Conservation (phyloP, 2,888 invertebrate genomes). For the Galeruca laticollis region DNA sequence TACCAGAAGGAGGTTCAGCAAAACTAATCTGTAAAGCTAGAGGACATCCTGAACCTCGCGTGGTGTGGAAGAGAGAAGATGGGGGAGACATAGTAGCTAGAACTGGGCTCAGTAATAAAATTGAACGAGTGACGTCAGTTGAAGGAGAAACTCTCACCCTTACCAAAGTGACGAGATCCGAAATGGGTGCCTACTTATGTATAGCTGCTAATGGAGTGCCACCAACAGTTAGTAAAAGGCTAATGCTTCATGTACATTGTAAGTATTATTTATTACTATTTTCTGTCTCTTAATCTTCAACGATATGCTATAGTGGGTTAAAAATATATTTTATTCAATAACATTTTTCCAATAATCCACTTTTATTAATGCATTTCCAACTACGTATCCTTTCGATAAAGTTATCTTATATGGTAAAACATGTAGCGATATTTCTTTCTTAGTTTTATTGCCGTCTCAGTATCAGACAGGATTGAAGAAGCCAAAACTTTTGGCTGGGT, state of each 20-base stretch:
- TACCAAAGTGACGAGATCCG: slow-evolving; percentile 88
- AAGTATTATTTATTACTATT: slow-evolving; percentile 69
- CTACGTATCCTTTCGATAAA: not conserved
- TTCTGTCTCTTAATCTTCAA: not conserved
- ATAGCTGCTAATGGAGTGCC: slow-evolving; percentile 91
- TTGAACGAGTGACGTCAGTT: slow-evolving; percentile 80
- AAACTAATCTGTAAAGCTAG: slow-evolving; percentile 88
- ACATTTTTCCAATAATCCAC: not conserved
- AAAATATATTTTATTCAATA: not conserved
- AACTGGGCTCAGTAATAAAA: slow-evolving; percentile 78
- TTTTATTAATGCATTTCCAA: not conserved
- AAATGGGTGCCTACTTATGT: slow-evolving; percentile 91
- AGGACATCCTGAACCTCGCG: slow-evolving; percentile 86
- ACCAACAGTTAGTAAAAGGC: slow-evolving; percentile 89
- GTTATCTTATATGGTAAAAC: slow-evolving; percentile 2
- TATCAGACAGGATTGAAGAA: slow-evolving; percentile 24
- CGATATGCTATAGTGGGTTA: not conserved
- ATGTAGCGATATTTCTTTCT: slow-evolving; percentile 12
- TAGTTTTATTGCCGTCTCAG: slow-evolving; percentile 22
- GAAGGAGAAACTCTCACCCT: slow-evolving; percentile 86
- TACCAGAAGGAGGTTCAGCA: slow-evolving; percentile 91
- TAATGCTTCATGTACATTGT: slow-evolving; percentile 93
- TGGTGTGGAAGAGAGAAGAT: slow-evolving; percentile 89
- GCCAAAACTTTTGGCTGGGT: slow-evolving; percentile 27
- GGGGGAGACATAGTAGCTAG: slow-evolving; percentile 85